Evolutionary conservation across 2,797 vertebrate genomes (phyloP).

Genomic region (Molossus molossus): DNA sequence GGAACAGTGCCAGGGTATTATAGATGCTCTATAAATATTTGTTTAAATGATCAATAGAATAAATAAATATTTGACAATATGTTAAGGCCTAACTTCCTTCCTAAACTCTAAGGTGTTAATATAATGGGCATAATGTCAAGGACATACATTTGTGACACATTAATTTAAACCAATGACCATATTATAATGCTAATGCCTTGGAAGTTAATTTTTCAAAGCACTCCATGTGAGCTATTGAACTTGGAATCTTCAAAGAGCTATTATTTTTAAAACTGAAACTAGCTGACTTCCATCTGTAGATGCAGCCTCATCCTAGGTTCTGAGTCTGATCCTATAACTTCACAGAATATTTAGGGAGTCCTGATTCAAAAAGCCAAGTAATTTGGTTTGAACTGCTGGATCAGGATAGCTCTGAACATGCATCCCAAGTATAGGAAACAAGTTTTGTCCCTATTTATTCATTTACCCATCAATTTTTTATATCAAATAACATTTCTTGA

Average conservation of each 20-base stretch:
- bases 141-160: slow-evolving; percentile 23
- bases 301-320: not conserved
- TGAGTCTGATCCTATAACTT: not conserved
- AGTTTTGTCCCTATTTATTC: slow-evolving; percentile 10
- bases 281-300: slow-evolving; percentile 48
- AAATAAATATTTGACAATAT: slow-evolving; percentile 29
- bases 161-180: slow-evolving; percentile 26
- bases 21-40: slow-evolving; percentile 1
- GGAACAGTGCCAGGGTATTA: not conserved
- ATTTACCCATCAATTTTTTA: not conserved
- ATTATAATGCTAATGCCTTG: slow-evolving; percentile 47
- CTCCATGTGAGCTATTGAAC: not conserved
- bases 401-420: not conserved
- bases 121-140: not conserved
- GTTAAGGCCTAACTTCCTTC: not conserved
- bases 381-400: not conserved
- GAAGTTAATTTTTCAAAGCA: slow-evolving; percentile 1
- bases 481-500: slow-evolving; percentile 8
- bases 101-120: not conserved
- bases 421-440: not conserved
- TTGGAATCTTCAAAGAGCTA: slow-evolving; percentile 29
- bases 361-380: not conserved
- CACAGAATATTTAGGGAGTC: not conserved
- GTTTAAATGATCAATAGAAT: slow-evolving; percentile 42
- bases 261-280: slow-evolving; percentile 17